These are phyloP conservation scores for Acleris holmiana DNA, from an alignment of 2,888 invertebrate species.

Conservation along the genomic window DNA sequence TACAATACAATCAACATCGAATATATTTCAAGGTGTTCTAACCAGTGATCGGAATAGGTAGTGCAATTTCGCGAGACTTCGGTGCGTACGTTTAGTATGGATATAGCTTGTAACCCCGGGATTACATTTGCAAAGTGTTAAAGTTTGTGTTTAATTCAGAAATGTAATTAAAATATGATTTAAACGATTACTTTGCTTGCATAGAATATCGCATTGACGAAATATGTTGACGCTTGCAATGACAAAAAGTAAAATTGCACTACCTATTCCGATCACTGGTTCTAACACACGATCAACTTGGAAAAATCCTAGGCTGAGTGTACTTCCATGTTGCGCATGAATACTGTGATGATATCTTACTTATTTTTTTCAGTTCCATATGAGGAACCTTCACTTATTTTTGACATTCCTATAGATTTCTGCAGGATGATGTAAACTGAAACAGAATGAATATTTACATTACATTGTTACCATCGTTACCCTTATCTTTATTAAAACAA, in stretches of 20 bases:
- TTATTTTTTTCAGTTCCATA: conserved; percentile 87
- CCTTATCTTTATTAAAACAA: background rate
- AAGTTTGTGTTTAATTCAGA: no score
- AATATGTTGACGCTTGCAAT: no score
- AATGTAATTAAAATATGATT: no score
- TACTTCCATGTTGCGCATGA: conserved; percentile 20
- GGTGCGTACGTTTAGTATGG: no score
- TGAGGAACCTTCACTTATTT: conserved; percentile 92
- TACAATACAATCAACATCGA: conserved; percentile 38
- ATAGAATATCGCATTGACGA: no score
- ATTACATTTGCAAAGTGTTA: no score
- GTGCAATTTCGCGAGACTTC: no score
- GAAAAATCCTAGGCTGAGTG: conserved; percentile 4
- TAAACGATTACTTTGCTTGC: no score
- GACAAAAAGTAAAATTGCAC: no score
- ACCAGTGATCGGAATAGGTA: no score
- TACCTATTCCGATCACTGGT: no score
- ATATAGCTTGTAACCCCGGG: no score
- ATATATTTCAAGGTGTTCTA: background rate
- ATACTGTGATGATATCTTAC: conserved; percentile 45
- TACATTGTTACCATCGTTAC: conserved; percentile 12
- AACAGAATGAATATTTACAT: conserved; percentile 65
- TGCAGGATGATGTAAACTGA: conserved; percentile 91
- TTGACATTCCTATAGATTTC: conserved; percentile 92
- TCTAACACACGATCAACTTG: background rate